phyloP scores from a whole-genome alignment of 2,113 vertebrate species.

The Coreoperca whiteheadi region DNA sequence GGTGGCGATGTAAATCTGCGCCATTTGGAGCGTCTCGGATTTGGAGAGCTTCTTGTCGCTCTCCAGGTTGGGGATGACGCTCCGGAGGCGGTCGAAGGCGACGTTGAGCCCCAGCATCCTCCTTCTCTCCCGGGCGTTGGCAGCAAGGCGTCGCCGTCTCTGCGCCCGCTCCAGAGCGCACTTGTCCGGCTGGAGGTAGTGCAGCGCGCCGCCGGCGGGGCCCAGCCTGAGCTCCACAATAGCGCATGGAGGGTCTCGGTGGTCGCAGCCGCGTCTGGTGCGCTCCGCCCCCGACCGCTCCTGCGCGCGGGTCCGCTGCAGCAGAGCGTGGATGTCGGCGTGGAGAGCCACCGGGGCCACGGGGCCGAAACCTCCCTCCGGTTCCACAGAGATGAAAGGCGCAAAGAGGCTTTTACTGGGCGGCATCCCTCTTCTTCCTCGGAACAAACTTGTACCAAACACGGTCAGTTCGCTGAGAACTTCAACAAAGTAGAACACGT shows the following conservation, averaged over 20 bases:
- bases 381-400: conserved; percentile 45
- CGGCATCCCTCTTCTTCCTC: conserved; percentile 55
- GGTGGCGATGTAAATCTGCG: conserved; percentile 87
- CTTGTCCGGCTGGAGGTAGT: conserved; percentile 70
- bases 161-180: conserved; percentile 75
- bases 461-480: background rate
- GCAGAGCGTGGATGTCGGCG: conserved; percentile 59
- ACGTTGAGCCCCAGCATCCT: conserved; percentile 87
- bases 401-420: conserved; percentile 69
- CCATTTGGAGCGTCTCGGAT: conserved; percentile 89
- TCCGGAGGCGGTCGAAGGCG: conserved; percentile 87
- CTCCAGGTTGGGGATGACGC: conserved; percentile 86
- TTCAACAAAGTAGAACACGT: background rate
- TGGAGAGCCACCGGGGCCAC: conserved; percentile 32
- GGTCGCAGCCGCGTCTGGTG: conserved; percentile 51
- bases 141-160: conserved; percentile 83
- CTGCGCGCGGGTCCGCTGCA: conserved; percentile 56
- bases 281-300: conserved; percentile 35
- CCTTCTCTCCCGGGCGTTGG: conserved; percentile 87
- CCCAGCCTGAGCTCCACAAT: conserved; percentile 75
- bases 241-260: conserved; percentile 61
- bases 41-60: conserved; percentile 87
- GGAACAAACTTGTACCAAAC: background rate
- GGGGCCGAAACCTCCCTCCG: conserved; percentile 21
- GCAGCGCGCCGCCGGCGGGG: conserved; percentile 53